Evolutionary conservation across 2,888 invertebrate genomes (phyloP).

Genomic region (Calliphora vomitoria): DNA sequence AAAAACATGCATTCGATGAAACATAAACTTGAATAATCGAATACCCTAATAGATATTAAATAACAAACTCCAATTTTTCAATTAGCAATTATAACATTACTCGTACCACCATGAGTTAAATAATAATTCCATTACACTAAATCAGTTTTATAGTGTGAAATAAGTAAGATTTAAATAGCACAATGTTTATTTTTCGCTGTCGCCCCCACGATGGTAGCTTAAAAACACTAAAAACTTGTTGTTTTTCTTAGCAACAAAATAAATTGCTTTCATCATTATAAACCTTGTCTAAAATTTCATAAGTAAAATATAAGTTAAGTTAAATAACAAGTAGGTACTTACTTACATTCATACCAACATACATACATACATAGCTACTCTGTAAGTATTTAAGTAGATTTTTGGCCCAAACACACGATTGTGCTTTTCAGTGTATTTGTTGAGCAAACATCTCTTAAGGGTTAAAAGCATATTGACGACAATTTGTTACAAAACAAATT

Average conservation of each 20-base stretch:
- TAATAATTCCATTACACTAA: conserved; percentile 21
- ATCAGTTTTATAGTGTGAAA: conserved; percentile 2
- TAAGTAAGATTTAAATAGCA: background rate
- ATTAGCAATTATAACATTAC: background rate
- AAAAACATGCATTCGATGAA: too few relatives aligned
- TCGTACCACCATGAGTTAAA: background rate
- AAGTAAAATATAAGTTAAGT: conserved; percentile 38
- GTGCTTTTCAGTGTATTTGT: conserved; percentile 52
- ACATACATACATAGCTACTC: too few relatives aligned
- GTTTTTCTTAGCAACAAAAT: conserved; percentile 35
- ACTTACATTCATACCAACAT: too few relatives aligned
- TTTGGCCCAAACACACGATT: background rate
- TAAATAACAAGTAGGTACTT: conserved; percentile 42
- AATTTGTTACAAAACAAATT: conserved; percentile 50
- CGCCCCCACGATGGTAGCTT: background rate
- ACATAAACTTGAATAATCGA: too few relatives aligned
- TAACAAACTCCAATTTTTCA: background rate
- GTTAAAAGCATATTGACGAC: conserved; percentile 49
- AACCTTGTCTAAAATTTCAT: conserved; percentile 13
- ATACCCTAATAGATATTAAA: background rate
- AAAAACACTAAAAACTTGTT: conserved; percentile 23
- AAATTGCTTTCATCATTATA: conserved; percentile 36
- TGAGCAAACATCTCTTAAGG: conserved; percentile 48
- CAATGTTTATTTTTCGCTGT: background rate
- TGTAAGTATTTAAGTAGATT: background rate